Evolutionary conservation across 2,888 invertebrate species (phyloP).

Genomic region (Trichacis sp.): DNA sequence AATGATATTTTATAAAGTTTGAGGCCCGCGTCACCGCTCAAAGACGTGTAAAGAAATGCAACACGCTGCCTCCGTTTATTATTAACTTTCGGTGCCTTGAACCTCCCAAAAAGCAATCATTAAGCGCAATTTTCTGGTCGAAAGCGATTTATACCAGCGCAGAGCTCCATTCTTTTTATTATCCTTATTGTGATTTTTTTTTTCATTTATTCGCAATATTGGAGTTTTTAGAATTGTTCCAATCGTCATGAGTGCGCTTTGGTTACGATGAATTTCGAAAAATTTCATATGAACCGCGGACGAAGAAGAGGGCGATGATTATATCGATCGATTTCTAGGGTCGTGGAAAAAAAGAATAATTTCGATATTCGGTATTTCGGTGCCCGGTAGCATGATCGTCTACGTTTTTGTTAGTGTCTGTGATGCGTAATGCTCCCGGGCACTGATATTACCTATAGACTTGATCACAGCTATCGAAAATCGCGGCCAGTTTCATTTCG

Average conservation of each 20-base stretch:
- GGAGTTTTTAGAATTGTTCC: not conserved
- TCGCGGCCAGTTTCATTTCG: conserved; percentile 55
- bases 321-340: conserved; percentile 59
- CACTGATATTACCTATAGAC: conserved; percentile 64
- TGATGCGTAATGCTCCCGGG: conserved; percentile 53
- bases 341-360: conserved; percentile 56
- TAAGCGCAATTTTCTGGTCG: not conserved
- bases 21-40: conserved; percentile 37
- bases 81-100: conserved; percentile 14
- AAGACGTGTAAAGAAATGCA: conserved; percentile 30
- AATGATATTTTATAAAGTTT: conserved; percentile 54
- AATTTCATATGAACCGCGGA: not conserved
- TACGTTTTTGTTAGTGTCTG: conserved; percentile 46
- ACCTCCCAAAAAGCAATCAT: not conserved
- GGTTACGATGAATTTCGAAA: conserved; percentile 5
- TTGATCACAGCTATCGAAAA: conserved; percentile 66
- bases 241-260: not conserved
- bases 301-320: conserved; percentile 62
- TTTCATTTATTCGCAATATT: too few relatives aligned
- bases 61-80: conserved; percentile 24
- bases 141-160: not conserved
- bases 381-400: conserved; percentile 64
- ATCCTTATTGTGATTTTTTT: too few relatives aligned
- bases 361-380: conserved; percentile 60
- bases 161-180: too few relatives aligned